Conservation (phyloP, 2,888 invertebrate species). For the Lycaena phlaeas region DNA sequence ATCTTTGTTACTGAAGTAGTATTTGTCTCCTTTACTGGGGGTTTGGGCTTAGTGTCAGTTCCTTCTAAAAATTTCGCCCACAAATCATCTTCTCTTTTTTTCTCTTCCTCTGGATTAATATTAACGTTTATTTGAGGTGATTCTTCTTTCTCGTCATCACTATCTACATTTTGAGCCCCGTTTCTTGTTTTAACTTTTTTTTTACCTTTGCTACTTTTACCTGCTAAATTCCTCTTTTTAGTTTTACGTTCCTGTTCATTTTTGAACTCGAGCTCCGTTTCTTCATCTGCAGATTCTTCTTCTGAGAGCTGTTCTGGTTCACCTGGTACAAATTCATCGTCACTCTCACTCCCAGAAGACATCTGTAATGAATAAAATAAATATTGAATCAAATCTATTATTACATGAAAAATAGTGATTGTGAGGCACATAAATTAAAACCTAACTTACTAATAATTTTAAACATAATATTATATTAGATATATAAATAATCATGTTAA, state of each 20-base stretch:
- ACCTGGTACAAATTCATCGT: slow-evolving; percentile 84
- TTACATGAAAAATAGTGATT: no score
- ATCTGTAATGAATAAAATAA: slow-evolving; percentile 44
- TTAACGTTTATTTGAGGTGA: slow-evolving; percentile 30
- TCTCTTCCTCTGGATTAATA: slow-evolving; percentile 76
- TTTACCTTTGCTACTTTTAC: slow-evolving; percentile 28
- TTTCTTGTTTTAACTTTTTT: slow-evolving; percentile 39
- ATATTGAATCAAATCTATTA: no score
- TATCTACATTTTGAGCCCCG: slow-evolving; percentile 21
- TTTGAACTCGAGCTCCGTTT: slow-evolving; percentile 71
- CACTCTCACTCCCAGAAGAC: slow-evolving; percentile 82
- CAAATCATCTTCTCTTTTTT: slow-evolving; percentile 81
- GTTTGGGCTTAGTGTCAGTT: slow-evolving; percentile 50
- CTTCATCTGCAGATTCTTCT: slow-evolving; percentile 77
- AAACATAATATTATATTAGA: no score
- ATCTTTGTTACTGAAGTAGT: slow-evolving; percentile 15
- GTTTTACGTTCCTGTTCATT: slow-evolving; percentile 51
- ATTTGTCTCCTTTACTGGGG: no score
- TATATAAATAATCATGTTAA: no score
- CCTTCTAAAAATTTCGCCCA: slow-evolving; percentile 87
- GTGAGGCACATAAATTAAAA: no score
- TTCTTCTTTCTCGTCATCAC: slow-evolving; percentile 31
- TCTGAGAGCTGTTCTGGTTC: slow-evolving; percentile 77
- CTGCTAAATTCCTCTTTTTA: slow-evolving; percentile 46
- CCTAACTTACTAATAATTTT: no score